Base-by-base conservation (phyloP, 2,113 vertebrate genomes). In the Plectropomus leopardus region DNA sequence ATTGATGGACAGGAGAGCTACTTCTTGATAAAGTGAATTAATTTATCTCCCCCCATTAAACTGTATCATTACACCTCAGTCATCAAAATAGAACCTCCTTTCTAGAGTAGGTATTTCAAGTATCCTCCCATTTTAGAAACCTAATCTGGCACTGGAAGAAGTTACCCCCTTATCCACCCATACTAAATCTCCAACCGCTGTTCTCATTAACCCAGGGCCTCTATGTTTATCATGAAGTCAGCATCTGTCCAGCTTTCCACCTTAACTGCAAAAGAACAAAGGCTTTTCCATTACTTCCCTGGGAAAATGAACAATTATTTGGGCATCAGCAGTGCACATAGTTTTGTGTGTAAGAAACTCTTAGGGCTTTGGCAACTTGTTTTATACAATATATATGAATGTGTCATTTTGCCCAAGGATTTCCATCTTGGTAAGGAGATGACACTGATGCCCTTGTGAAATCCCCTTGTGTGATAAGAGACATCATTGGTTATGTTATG, bases 191-290 rank as follows among this genome's bases (percentile, higher is more conserved):
- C 66, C 48, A 34, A 60, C 64, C 70, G 51, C 40, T 77, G 65
- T 63, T 74, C 75, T 88, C 74, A 86, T 86, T 88, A 90, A 77
- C 81, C 86, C 76, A 70, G 42, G 81, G 85, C 86, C 89, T 88
- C 72, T 69, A 51, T 91, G 75, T 89, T 90, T 78, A 82, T 79
- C 64, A 83, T 87, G 80, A 90, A 91, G 83, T 89, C 84, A 77
- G 85, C 75, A 85, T 90, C 76, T 89, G 84, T 93, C 92, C 88
- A 91, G 84, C 81, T 95, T 94, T 94, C 93, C 93, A 89, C 78
- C 77, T 90, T 85, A 67, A 87, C 75, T 93, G 92, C 93, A 93
- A 88, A 75, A 93, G 68, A 91, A 93, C 88, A 94, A 94, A 90
- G 87, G 77, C 76, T 90, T 92, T 95, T 91, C 92, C 93, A 93